Conservation (phyloP, 2,113 vertebrate species). For the Nymphicus hollandicus region DNA sequence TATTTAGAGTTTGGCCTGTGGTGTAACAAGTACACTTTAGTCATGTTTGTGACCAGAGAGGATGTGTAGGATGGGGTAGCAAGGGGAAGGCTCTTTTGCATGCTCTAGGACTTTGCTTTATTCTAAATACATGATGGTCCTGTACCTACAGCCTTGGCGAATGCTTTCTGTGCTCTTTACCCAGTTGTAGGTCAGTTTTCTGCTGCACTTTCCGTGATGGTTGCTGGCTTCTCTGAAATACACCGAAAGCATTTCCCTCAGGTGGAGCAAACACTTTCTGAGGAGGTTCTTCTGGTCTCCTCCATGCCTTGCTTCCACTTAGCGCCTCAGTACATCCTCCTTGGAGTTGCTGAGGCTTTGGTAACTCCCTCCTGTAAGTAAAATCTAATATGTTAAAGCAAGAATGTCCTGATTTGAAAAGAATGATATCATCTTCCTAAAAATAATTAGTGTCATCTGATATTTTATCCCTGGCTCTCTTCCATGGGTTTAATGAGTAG, state of each 20-base stretch:
- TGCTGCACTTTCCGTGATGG: slow-evolving; percentile 78
- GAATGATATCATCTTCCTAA: not conserved
- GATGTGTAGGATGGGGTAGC: fast-evolving
- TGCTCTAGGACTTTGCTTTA: not conserved
- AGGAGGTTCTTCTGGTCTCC: slow-evolving; percentile 82
- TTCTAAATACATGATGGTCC: not conserved
- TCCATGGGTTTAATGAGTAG: not conserved
- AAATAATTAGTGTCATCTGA: not conserved
- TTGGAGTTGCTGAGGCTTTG: slow-evolving; percentile 89
- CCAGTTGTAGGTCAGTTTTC: slow-evolving; percentile 83
- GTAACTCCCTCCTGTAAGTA: slow-evolving; percentile 88
- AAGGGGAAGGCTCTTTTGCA: not conserved
- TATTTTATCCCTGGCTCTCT: not conserved
- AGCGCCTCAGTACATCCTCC: slow-evolving; percentile 86
- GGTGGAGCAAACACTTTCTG: slow-evolving; percentile 81
- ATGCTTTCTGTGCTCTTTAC: not conserved
- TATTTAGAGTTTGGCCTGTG: not conserved
- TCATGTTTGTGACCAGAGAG: not conserved
- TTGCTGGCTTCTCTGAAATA: slow-evolving; percentile 86
- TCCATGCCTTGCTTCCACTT: slow-evolving; percentile 88
- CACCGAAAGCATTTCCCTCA: slow-evolving; percentile 80
- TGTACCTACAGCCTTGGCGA: not conserved
- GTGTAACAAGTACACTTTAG: not conserved
- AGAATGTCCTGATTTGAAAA: not conserved
- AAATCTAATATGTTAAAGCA: not conserved